Evolutionary conservation across 2,797 vertebrate species (phyloP).

Genomic region (Heliangelus exortis): DNA sequence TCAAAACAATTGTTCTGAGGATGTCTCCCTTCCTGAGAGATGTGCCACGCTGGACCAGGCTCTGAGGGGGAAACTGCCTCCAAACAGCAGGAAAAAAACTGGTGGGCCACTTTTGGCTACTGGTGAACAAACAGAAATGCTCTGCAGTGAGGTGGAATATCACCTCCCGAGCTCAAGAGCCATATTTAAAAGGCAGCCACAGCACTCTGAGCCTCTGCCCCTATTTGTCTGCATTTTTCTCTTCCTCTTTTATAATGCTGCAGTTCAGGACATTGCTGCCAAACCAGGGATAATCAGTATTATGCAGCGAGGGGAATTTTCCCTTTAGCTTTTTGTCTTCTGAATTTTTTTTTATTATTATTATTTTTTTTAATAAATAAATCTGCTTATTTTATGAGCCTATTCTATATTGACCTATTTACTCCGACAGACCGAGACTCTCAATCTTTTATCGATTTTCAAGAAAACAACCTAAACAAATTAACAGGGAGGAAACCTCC

Average conservation of each 20-base stretch:
- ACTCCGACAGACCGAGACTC: constrained; percentile 34
- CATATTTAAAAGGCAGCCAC: not conserved
- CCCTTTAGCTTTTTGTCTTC: not conserved
- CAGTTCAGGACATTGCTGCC: not conserved
- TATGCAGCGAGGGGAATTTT: constrained; percentile 4
- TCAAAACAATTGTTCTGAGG: not conserved
- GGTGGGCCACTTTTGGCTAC: not conserved
- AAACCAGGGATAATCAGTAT: not conserved
- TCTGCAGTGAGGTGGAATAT: not conserved
- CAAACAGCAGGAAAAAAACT: not conserved
- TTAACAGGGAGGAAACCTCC: not conserved
- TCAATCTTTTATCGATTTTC: constrained; percentile 57
- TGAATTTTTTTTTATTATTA: not conserved
- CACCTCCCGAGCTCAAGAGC: not conserved
- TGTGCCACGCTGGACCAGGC: not conserved
- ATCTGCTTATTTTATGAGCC: constrained; percentile 35
- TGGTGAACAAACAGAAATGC: not conserved
- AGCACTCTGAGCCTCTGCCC: not conserved
- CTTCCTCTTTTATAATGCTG: not conserved
- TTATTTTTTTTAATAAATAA: too few species aligned
- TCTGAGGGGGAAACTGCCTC: not conserved
- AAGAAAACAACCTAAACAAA: constrained; percentile 58
- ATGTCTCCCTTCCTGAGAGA: not conserved
- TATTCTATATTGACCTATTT: constrained; percentile 65
- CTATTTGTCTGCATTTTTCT: not conserved